A percentile compares a stretch with the other conserved stretches of the same genome.
phyloP scores from a whole-genome alignment of 2,888 invertebrate genomes.

The Melanotus villosus region DNA sequence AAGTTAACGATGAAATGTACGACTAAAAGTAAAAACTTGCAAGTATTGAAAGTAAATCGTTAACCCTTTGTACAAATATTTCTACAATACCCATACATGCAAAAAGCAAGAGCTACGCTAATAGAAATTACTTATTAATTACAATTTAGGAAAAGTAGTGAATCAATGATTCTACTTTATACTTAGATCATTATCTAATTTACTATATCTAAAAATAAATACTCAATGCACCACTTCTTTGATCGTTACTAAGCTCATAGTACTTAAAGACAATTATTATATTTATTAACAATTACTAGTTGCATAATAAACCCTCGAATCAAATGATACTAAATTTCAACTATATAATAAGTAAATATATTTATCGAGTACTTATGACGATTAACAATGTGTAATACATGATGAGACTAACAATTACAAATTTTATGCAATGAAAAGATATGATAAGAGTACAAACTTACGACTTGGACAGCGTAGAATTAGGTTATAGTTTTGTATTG shows the following conservation, averaged over 20 bases:
- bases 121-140: not conserved
- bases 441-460: too few species aligned
- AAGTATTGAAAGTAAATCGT: not conserved
- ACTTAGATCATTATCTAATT: not conserved
- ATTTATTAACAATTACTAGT: not conserved
- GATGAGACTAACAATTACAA: too few species aligned
- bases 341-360: too few species aligned
- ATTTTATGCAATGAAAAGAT: too few species aligned
- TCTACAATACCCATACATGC: not conserved
- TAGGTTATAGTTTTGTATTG: too few species aligned
- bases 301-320: too few species aligned
- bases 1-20: too few species aligned
- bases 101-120: not conserved
- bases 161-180: constrained; percentile 5
- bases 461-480: too few species aligned
- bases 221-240: not conserved
- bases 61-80: not conserved
- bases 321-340: too few species aligned
- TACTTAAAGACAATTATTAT: not conserved
- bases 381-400: too few species aligned
- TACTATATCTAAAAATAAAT: constrained; percentile 5
- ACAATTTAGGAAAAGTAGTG: not conserved
- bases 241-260: not conserved
- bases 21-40: not conserved
- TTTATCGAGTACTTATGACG: too few species aligned